These are phyloP conservation scores for Crocidura indochinensis DNA, from an alignment of 2,797 vertebrate genomes.

Conservation along the genomic window DNA sequence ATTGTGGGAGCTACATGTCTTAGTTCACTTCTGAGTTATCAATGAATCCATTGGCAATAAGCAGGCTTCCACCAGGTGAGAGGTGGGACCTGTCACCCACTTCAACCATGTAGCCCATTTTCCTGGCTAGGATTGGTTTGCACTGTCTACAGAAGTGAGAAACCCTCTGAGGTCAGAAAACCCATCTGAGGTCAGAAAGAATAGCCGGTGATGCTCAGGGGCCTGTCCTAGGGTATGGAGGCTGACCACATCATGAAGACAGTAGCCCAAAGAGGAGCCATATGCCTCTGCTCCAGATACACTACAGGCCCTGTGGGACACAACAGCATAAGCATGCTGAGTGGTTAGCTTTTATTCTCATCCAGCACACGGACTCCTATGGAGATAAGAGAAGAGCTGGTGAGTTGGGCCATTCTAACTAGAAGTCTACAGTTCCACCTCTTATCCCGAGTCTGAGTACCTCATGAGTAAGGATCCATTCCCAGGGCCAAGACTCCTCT, in stretches of 20 bases:
- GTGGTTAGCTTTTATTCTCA: slow-evolving; percentile 17
- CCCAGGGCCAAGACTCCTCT: neutral
- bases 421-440: neutral
- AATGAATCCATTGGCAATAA: neutral
- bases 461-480: neutral
- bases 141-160: neutral
- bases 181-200: neutral
- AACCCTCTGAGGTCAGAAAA: neutral
- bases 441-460: neutral
- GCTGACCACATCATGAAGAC: neutral
- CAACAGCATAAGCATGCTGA: neutral
- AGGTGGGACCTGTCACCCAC: neutral
- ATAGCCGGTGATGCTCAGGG: neutral
- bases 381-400: neutral
- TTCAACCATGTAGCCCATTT: neutral
- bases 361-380: neutral
- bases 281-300: neutral
- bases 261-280: neutral
- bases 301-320: neutral
- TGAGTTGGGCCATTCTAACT: slow-evolving; percentile 13
- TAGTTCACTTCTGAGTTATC: too few species aligned
- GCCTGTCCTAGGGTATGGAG: neutral
- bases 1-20: neutral
- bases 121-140: neutral
- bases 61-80: neutral